Conservation (phyloP, 1,140 invertebrate species). For the Drosophila lini region DNA sequence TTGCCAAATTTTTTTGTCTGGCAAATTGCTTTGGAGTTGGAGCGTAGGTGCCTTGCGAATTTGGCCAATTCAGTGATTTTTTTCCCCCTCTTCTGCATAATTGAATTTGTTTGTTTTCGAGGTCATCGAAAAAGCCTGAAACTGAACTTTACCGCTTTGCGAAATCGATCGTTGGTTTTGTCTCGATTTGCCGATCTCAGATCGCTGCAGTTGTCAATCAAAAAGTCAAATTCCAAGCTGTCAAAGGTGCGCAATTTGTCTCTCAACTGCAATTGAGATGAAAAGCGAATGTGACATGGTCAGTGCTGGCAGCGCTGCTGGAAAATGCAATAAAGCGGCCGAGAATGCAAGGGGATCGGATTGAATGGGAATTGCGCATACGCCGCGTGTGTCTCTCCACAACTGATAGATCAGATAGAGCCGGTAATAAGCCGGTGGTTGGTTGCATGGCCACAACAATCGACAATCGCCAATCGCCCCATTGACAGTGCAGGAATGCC, state of each 20-base stretch:
- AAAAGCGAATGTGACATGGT: constrained; percentile 79
- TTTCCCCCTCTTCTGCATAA: constrained; percentile 45
- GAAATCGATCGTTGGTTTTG: constrained; percentile 32
- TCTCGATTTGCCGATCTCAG: constrained; percentile 19
- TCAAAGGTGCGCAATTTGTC: constrained; percentile 76
- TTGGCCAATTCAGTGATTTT: constrained; percentile 25
- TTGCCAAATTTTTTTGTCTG: constrained; percentile 35
- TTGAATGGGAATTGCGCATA: constrained; percentile 65
- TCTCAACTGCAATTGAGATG: constrained; percentile 71
- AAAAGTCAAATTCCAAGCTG: constrained; percentile 80
- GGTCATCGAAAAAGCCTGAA: constrained; percentile 52
- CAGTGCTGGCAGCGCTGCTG: constrained; percentile 15
- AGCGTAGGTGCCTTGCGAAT: constrained; percentile 54
- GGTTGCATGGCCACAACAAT: constrained; percentile 28
- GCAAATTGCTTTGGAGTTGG: constrained; percentile 56
- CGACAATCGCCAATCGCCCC: constrained; percentile 44
- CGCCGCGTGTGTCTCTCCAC: constrained; percentile 56
- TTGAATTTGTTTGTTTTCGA: constrained; percentile 77
- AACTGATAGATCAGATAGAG: constrained; percentile 33
- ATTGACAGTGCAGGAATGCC: constrained; percentile 60
- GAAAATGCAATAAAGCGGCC: constrained; percentile 49
- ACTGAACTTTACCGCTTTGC: constrained; percentile 66
- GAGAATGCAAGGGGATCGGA: constrained; percentile 29
- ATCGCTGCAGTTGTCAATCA: constrained; percentile 77
- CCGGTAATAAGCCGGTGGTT: constrained; percentile 52